Evolutionary conservation across 2,113 vertebrate genomes (phyloP).

Genomic region (Pachyramphus minor): DNA sequence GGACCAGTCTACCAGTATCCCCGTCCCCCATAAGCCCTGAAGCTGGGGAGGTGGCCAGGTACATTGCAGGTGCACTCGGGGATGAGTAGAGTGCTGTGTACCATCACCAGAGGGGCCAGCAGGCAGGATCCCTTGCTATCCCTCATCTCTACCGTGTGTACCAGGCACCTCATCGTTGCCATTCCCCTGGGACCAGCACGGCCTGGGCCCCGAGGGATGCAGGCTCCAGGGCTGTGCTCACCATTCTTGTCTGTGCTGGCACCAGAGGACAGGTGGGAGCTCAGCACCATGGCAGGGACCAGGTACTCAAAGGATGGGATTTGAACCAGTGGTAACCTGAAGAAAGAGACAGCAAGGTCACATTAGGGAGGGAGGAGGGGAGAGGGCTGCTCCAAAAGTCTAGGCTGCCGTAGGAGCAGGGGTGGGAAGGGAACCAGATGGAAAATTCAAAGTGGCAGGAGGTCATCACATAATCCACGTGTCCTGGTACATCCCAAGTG

Average conservation of each 20-base stretch:
- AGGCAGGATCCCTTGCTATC: neutral
- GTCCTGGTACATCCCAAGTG: neutral
- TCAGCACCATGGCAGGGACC: slow-evolving; percentile 77
- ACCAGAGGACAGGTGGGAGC: slow-evolving; percentile 38
- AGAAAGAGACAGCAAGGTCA: neutral
- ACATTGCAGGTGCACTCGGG: neutral
- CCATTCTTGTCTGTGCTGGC: slow-evolving; percentile 57
- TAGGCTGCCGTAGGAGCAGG: neutral
- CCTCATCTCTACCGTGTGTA: neutral
- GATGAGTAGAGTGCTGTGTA: neutral
- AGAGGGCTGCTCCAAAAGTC: neutral
- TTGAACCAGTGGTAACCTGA: slow-evolving; percentile 82
- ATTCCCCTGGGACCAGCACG: neutral
- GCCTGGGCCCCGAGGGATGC: rapidly evolving
- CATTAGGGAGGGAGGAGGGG: neutral
- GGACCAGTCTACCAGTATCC: neutral
- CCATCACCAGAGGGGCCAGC: neutral
- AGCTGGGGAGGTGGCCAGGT: neutral
- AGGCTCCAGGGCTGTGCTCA: slow-evolving; percentile 52
- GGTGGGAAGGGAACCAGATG: neutral
- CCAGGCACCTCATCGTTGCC: neutral
- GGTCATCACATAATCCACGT: neutral
- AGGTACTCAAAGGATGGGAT: slow-evolving; percentile 83
- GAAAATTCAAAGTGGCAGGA: neutral
- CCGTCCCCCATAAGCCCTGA: neutral